phyloP scores from a whole-genome alignment of 2,888 invertebrate species.

The Axea sp. region DNA sequence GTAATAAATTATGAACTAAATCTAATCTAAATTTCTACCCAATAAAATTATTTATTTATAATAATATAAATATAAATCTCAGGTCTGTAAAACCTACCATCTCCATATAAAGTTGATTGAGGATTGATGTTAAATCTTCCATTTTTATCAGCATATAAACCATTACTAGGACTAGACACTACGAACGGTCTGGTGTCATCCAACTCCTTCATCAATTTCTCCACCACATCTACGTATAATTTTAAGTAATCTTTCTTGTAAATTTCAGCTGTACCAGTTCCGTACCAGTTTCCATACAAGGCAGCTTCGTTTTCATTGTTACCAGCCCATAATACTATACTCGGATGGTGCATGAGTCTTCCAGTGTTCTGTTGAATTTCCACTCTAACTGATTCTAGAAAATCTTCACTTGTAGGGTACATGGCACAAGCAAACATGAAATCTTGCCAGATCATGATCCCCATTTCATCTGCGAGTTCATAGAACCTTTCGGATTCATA shows the following conservation, averaged over 20 bases:
- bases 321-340: constrained; percentile 94
- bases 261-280: constrained; percentile 79
- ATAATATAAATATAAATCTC: too few relatives aligned
- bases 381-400: constrained; percentile 85
- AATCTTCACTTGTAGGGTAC: constrained; percentile 89
- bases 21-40: too few relatives aligned
- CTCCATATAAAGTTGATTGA: constrained; percentile 89
- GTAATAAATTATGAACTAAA: too few relatives aligned
- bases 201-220: constrained; percentile 82
- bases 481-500: constrained; percentile 97
- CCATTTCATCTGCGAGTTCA: constrained; percentile 90
- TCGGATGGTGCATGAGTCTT: constrained; percentile 91
- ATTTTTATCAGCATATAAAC: constrained; percentile 85
- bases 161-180: constrained; percentile 96
- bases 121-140: constrained; percentile 90
- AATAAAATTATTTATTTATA: too few relatives aligned
- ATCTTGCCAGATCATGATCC: constrained; percentile 98
- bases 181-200: constrained; percentile 86
- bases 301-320: constrained; percentile 99
- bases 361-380: constrained; percentile 92
- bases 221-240: constrained; percentile 90
- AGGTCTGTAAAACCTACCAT: too few relatives aligned
- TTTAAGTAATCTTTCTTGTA: constrained; percentile 89
- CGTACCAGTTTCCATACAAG: constrained; percentile 89
- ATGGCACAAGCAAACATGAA: constrained; percentile 97